Evolutionary conservation across 2,797 vertebrate genomes (phyloP).

Genomic region (Ambastaia sidthimunki): DNA sequence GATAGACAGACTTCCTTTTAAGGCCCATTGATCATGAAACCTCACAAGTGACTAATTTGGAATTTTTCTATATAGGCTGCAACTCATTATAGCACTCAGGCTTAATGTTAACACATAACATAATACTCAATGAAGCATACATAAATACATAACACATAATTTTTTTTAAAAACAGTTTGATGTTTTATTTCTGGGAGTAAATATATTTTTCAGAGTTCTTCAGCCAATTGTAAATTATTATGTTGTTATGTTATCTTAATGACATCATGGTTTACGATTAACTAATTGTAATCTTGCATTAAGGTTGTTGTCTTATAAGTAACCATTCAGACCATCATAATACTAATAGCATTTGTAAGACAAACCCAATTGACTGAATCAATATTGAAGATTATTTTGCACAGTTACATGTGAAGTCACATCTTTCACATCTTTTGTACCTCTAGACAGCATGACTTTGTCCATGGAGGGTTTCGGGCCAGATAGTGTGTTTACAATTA

Average conservation of each 20-base stretch:
- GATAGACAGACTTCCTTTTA: background rate
- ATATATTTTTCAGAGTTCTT: background rate
- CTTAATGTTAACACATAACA: too few species aligned
- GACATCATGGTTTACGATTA: background rate
- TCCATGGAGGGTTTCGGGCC: constrained; percentile 92
- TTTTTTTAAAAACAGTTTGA: background rate
- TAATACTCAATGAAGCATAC: too few species aligned
- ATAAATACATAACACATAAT: too few species aligned
- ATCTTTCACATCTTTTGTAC: background rate
- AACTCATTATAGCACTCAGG: background rate
- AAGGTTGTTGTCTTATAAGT: background rate
- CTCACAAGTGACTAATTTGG: background rate
- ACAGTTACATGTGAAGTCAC: background rate
- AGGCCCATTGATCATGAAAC: background rate
- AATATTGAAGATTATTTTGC: background rate
- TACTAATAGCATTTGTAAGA: background rate
- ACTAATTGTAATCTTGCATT: background rate
- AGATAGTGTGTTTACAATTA: constrained; percentile 89
- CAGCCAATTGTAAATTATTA: background rate
- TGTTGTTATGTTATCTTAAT: background rate
- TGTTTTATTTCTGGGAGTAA: background rate
- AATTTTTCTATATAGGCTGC: background rate
- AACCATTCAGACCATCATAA: background rate
- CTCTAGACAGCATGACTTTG: constrained; percentile 88
- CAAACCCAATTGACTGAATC: background rate